Base-by-base conservation (phyloP, 2,888 invertebrate genomes). In the Tinea trinotella region DNA sequence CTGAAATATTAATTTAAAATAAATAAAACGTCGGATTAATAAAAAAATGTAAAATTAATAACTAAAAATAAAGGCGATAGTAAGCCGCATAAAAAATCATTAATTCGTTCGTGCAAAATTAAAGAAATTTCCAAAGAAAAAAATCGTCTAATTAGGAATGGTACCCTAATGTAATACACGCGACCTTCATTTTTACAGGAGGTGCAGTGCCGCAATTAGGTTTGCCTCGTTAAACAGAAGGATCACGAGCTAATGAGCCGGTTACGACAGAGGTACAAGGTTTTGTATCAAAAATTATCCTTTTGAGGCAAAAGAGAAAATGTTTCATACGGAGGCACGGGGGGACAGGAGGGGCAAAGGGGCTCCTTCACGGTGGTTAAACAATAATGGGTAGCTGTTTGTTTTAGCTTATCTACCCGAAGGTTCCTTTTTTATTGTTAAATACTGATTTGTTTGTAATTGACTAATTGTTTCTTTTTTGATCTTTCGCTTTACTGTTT, bases 141-240 rank as follows among this genome's bases (percentile, higher is more conserved):
- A 24, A 24, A 9, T 40, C 40, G 40, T 13, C 13, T n/a, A 15
- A 12, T n/a, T 4, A 2, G 13, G 15, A 40, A 40, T 1, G 2
- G 13, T 40, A 40, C 15, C 40, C 7, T 6, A 18, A 17, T 50
- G 20, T 50, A 50, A 50, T 50, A 50, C 24, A 50, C n/a, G 22
- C 15, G 7, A 50, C 50, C 24, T 50, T 50, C 24, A 50, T 50
- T 50, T 48, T 50, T 50, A n/a, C 24, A 12, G 24, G 18, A 50
- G 50, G 15, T 50, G 50, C 24, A 24, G 24, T 24, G 24, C 48
- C 50, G 50, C 50, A 50, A 50, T 50, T 50, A 50, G 50, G 50
- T 50, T 18, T 50, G 50, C 10, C 24, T 50, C 50, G 50, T 50
- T 50, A 50, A 22, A 50, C 50, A 24, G 24, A 24, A 50, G 50